These are phyloP conservation scores for Prunella strophiata DNA, from an alignment of 2,797 vertebrate species.

Conservation along the genomic window DNA sequence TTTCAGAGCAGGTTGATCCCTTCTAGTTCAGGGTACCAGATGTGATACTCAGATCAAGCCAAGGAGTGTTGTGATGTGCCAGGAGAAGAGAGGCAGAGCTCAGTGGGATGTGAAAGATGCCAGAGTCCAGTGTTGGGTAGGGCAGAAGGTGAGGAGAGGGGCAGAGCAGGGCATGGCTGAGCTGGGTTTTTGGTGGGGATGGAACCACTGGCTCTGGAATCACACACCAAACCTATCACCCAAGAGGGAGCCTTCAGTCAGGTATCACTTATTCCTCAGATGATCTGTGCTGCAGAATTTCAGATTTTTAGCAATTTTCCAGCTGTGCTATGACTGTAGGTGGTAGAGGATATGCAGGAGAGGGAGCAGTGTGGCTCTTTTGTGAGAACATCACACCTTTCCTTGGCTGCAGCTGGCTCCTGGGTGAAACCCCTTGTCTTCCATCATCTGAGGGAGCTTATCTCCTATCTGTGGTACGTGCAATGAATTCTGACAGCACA, in stretches of 20 bases:
- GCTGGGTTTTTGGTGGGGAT: neutral
- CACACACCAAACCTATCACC: too few species aligned
- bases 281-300: neutral
- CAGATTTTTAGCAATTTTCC: neutral
- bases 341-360: neutral
- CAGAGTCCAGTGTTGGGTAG: accelerated
- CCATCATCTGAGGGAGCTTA: neutral
- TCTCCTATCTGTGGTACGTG: neutral
- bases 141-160: neutral
- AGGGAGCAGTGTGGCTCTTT: neutral
- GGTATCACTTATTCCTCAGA: neutral
- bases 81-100: neutral
- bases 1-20: neutral
- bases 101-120: neutral
- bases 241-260: neutral
- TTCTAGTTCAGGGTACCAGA: neutral
- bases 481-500: neutral
- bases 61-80: neutral
- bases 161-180: neutral
- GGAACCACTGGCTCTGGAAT: neutral
- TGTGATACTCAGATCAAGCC: neutral
- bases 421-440: neutral
- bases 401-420: neutral
- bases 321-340: neutral
- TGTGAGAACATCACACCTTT: neutral